phyloP scores from a whole-genome alignment of 2,888 invertebrate species.

The Zaprionus lineosus region DNA sequence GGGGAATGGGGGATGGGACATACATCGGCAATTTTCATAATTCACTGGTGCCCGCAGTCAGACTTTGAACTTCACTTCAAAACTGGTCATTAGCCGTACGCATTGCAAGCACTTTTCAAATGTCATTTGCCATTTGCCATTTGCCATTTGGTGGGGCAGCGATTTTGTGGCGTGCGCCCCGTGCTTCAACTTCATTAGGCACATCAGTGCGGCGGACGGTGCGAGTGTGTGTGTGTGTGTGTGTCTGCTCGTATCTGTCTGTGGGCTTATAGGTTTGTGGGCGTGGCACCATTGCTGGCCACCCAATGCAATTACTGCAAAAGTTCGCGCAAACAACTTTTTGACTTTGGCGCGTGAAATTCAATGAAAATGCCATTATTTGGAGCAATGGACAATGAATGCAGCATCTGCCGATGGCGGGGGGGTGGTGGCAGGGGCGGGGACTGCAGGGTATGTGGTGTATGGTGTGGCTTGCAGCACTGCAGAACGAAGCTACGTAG shows the following conservation, averaged over 20 bases:
- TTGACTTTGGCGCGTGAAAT: conserved; percentile 75
- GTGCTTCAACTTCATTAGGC: conserved; percentile 69
- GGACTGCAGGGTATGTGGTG: not conserved
- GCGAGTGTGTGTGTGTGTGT: not conserved
- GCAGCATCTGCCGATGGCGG: conserved; percentile 5
- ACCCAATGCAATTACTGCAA: conserved; percentile 73
- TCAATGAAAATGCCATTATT: conserved; percentile 76
- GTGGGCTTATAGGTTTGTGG: conserved; percentile 6
- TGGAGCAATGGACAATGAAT: conserved; percentile 60
- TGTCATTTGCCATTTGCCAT: conserved; percentile 67
- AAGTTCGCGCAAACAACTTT: conserved; percentile 76
- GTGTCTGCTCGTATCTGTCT: not conserved
- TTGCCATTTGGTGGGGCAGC: conserved; percentile 35
- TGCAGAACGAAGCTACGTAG: not conserved
- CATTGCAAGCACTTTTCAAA: conserved; percentile 73
- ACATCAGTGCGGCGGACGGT: conserved; percentile 28
- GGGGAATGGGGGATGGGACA: not conserved
- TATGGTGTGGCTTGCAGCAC: not conserved
- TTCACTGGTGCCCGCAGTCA: conserved; percentile 69
- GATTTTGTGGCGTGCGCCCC: conserved; percentile 59
- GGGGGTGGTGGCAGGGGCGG: not conserved
- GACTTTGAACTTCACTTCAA: conserved; percentile 72
- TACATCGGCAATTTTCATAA: conserved; percentile 64
- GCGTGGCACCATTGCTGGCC: conserved; percentile 25
- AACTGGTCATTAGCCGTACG: conserved; percentile 70